These are phyloP conservation scores for Callipepla californica DNA, from an alignment of 2,113 vertebrate genomes.

Conservation along the genomic window DNA sequence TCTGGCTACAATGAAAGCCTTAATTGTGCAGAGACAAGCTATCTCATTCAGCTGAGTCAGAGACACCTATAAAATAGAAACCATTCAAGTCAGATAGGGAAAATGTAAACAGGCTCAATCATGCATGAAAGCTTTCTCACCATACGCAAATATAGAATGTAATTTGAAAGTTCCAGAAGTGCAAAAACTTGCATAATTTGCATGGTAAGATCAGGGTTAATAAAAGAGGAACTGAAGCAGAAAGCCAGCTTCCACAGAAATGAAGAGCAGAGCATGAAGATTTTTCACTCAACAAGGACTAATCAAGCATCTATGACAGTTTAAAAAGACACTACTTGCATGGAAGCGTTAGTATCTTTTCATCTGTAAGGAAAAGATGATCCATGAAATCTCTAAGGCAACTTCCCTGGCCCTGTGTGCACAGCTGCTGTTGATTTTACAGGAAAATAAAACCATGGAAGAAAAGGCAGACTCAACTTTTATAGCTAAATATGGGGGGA, in stretches of 20 bases:
- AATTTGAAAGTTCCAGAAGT: slow-evolving; percentile 65
- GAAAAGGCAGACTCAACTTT: neutral
- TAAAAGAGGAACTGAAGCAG: slow-evolving; percentile 42
- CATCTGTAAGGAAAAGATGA: slow-evolving; percentile 62
- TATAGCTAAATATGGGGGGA: neutral
- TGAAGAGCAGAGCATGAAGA: neutral
- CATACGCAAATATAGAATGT: slow-evolving; percentile 59
- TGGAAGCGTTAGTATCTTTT: slow-evolving; percentile 52
- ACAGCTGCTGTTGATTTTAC: slow-evolving; percentile 10
- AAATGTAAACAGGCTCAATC: slow-evolving; percentile 59
- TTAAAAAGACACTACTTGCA: slow-evolving; percentile 64
- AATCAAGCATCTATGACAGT: slow-evolving; percentile 71
- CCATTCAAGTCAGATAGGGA: slow-evolving; percentile 32
- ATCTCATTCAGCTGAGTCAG: slow-evolving; percentile 34
- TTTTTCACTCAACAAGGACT: slow-evolving; percentile 44
- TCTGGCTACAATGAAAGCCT: slow-evolving; percentile 30
- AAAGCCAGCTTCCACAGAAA: slow-evolving; percentile 31
- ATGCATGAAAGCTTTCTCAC: slow-evolving; percentile 53
- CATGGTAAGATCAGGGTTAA: slow-evolving; percentile 73
- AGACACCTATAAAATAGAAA: slow-evolving; percentile 38
- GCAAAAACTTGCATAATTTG: slow-evolving; percentile 59
- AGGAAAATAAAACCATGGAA: neutral
- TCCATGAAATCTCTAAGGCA: slow-evolving; percentile 50
- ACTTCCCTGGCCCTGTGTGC: neutral
- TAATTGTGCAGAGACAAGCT: slow-evolving; percentile 12